Conservation (phyloP, 2,797 vertebrate genomes). For the Parauchenoglanis punctatus region DNA sequence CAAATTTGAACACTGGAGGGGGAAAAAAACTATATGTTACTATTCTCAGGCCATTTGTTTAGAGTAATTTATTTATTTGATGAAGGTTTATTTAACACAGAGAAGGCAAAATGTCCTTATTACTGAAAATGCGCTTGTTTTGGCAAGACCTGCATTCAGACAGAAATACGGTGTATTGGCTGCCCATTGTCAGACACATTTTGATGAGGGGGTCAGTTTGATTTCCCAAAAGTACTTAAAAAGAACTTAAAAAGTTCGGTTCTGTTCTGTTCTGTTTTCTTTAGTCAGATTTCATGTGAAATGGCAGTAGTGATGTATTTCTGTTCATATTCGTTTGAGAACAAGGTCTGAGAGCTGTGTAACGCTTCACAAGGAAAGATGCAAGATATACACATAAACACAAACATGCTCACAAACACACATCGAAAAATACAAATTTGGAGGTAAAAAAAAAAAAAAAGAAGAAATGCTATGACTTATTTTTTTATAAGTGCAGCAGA, state of each 20-base stretch:
- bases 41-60: conserved; percentile 1
- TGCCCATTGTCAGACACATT: background rate
- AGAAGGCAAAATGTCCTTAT: background rate
- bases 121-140: background rate
- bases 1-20: background rate
- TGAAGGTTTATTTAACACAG: conserved; percentile 16
- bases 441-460: conserved; percentile 58
- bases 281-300: conserved; percentile 63
- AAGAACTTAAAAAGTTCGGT: conserved; percentile 12
- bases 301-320: conserved; percentile 62
- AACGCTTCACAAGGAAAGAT: conserved; percentile 75
- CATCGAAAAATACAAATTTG: conserved; percentile 61
- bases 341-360: conserved; percentile 76
- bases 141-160: background rate
- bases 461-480: conserved; percentile 72
- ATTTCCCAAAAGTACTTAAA: background rate
- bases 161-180: background rate
- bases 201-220: background rate
- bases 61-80: conserved; percentile 20
- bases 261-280: conserved; percentile 39
- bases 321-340: conserved; percentile 70
- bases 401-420: conserved; percentile 36
- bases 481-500: conserved; percentile 77
- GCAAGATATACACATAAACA: conserved; percentile 11
- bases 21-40: background rate